Evolutionary conservation across 2,888 invertebrate species (phyloP), one percentile per base, ranked within the genome.

Genomic region (Macropis europaea): DNA sequence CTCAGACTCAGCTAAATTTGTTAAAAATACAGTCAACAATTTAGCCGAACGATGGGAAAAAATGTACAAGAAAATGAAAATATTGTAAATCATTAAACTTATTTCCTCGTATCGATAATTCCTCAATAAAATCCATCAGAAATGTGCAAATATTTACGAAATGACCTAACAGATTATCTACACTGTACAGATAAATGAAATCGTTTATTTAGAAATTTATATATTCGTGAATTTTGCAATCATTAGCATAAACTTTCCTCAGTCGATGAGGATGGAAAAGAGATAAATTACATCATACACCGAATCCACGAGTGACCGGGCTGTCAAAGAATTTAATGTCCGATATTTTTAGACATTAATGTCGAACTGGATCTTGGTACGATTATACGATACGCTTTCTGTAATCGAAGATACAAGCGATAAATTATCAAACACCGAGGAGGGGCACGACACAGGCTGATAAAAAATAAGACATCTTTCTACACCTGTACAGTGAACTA

Each of bases 321-420:
- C 24, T 24, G 42, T 24, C 28, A 30, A 24, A 30, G 36, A 45
- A 48, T 47, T n/a, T 7, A 28, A 13, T 1, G 30, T 11, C 7
- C 15, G 62, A 30, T 52, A 52, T 57, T 42, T 57, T 34, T 40
- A 38, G 30, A 19, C 26, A 11, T 17, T 15, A 47, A 47, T 2
- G n/a, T 3, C 5, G 19, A 6, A 9, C 3, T 5, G 11, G 5
- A 13, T 11, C 19, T 13, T 7, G 17, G 9, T 17, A 30, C 3
- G 22, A n/a, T 22, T 9, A 6, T 32, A 6, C 4, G 34, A 50
- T 67, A 68, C 1, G 2, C 11, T 36, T 24, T 7, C 24, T 7
- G n/a, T 52, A 68, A 68, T 45, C 50, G 15, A 36, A 43, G 36
- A 67, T 30, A 50, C 2, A 38, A 15, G 15, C 1, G 67, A 64